Base-by-base conservation (phyloP, 2,797 vertebrate species). In the Fundulus diaphanus region DNA sequence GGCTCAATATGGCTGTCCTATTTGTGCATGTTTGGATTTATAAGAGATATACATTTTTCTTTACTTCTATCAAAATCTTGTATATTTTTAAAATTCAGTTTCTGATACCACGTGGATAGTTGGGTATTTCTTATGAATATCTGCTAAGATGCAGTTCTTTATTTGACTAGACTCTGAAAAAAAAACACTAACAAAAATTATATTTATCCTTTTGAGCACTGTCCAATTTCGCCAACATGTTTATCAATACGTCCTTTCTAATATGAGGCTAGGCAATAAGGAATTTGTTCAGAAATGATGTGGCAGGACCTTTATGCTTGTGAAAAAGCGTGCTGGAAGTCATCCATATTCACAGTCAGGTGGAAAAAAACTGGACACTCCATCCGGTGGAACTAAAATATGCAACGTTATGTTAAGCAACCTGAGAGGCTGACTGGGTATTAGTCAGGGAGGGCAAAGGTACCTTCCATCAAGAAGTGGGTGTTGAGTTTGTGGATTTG, bases 281-380 rank as follows among this genome's bases (percentile, higher is more conserved):
- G 33, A 24, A 33, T 63, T 63, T 37, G 31, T 37, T 63, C 20
- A 35, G 22, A 63, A 59, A 59, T 59, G 7, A 63, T 24, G 59
- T 63, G 61, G 80, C 76, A 77, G 67, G 76, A 74, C 79, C 74
- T 82, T 81, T 77, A 48, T 72, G 73, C 81, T 77, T 73, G 77
- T 59, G 78, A 66, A 70, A n/a, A n/a, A 51, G 49, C 42, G 77
- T 78, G 51, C 65, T 48, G 49, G 51, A 82, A 80, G 57, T 77
- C 46, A 87, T 92, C 90, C 83, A 88, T 92, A 92, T 92, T 91
- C 92, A 90, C 75, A 35, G 74, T 88, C 86, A 90, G 85, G 87
- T 88, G 90, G 92, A 91, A 93, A 91, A 93, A 92, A 90, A 82
- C 70, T 70, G 18, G 46, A 78, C 42, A 74, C 57, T 86, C 79